Base-by-base conservation (phyloP, 2,888 invertebrate genomes). In the Aphidius colemani region DNA sequence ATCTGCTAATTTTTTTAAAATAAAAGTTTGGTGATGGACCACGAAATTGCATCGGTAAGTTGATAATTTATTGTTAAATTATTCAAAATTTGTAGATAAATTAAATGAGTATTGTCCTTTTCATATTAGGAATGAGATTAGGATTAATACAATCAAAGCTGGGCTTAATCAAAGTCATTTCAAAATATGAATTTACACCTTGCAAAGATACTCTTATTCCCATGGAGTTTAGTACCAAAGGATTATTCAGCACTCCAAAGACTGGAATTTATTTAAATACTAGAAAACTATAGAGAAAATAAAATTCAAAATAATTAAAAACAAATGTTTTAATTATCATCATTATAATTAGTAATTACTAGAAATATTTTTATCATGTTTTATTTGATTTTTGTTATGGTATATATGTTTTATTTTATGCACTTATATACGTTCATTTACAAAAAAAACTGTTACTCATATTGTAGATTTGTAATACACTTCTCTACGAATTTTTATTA, bases 11-110 rank as follows among this genome's bases (percentile, higher is more conserved):
- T 68, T 80, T 57, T 30, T 30, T 3, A 3, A 30, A 30, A 5
- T 30, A 2, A 3, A 80, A 82, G 0, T 82, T 82, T 45, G 82
- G 82, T 1, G 81, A 79, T 3, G 82, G 82, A 10, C 82, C 81
- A 7, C 76, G 74, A n/a, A 45, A 65, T 8, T 82, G 82, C 40
- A 79, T 82, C 10, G 82, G 82, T 82, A 66, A 63, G 13, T 1
- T 13, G 39, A 1, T 13, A 5, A 41, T 10, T 59, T 18, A 4
- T 6, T 44, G 8, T 49, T 53, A 41, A 11, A 13, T 39, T 55
- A n/a, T 30, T 9, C 48, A 10, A 7, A 10, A 5, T 51, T 7
- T 18, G 5, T 7, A 8, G 10, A 51, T 51, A 13, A 53, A 48
- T 48, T 13, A 48, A 13, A 18, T 2, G 1, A 53, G 40, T 1